Conservation (phyloP, 2,797 vertebrate genomes). For the Hylomyscus alleni region DNA sequence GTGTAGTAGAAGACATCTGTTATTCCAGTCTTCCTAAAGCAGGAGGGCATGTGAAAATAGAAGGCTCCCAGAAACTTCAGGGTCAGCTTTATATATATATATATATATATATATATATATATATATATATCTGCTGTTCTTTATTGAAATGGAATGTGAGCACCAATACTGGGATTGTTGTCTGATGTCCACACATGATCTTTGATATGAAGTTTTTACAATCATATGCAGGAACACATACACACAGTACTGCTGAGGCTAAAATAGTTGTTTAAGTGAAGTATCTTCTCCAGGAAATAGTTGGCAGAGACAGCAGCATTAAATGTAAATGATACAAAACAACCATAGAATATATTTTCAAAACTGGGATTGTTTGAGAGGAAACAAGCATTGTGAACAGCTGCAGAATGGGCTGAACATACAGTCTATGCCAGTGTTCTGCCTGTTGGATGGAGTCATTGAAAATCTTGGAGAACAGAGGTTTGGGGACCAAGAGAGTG, state of each 20-base stretch:
- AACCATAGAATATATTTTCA: not conserved
- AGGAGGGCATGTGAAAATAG: not conserved
- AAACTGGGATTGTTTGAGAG: not conserved
- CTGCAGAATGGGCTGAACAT: not conserved
- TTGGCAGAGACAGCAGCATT: not conserved
- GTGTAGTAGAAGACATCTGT: too few relatives aligned
- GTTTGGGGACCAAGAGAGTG: not conserved
- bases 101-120: too few relatives aligned
- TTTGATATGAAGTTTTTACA: not conserved
- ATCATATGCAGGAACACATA: not conserved
- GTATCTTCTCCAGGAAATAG: not conserved
- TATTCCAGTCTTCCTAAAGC: not conserved
- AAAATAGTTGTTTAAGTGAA: not conserved
- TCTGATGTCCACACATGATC: not conserved
- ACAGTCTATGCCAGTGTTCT: not conserved
- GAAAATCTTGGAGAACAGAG: not conserved
- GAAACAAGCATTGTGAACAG: not conserved
- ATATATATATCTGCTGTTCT: too few relatives aligned
- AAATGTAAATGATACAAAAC: rapidly evolving
- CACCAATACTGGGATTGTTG: not conserved
- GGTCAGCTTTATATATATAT: too few relatives aligned
- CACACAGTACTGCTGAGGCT: not conserved
- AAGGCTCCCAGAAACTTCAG: not conserved
- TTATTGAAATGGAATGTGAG: not conserved
- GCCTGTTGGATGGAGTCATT: rapidly evolving